Base-by-base conservation (phyloP, 1,140 invertebrate species). In the Bilobella aurantiaca region DNA sequence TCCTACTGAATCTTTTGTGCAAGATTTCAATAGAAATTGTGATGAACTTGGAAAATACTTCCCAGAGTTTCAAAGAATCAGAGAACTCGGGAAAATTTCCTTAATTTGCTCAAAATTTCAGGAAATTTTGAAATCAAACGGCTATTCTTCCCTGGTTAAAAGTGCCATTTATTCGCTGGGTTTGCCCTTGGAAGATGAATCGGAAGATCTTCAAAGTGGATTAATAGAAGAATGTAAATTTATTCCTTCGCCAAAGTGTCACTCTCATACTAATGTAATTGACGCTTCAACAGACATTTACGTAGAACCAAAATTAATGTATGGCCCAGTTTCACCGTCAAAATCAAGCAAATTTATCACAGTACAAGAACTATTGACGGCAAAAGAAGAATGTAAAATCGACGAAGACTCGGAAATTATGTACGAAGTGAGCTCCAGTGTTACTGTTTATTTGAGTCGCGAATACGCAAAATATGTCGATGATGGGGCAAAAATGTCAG, bases 41-140 rank as follows among this genome's bases (percentile, higher is more conserved):
- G 58, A 59, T 30, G 68, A 69, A 42, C 49, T 69, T 46, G 46
- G 27, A 14, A 42, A 58, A 37, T 57, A 18, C 23, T 69, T 66
- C 28, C 64, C 68, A 3, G 68, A 69, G 62, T 57, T 69, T 1
- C n/a, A 29, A 1, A 30, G 68, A 32, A 32, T 69, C 2, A 62
- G 63, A 29, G 64, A 69, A 49, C 34, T 69, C 2, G 49, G 37
- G 25, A 69, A 69, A 49, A 63, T 69, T 64, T 59, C 32, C 21
- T 1, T 66, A 1, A 65, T 69, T 47, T 59, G 59, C 46, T 56
- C 60, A 47, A 69, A 69, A 59, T 47, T 69, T n/a, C 32, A 32
- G 61, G 27, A 59, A 56, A 58, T 69, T 18, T 46, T 69, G 47
- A 62, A 3, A 57, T 42, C 27, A 3, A 5, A 16, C 28, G n/a